These are phyloP conservation scores for Sebastes matsubarae DNA, from an alignment of 2,797 vertebrate genomes.

Conservation along the genomic window DNA sequence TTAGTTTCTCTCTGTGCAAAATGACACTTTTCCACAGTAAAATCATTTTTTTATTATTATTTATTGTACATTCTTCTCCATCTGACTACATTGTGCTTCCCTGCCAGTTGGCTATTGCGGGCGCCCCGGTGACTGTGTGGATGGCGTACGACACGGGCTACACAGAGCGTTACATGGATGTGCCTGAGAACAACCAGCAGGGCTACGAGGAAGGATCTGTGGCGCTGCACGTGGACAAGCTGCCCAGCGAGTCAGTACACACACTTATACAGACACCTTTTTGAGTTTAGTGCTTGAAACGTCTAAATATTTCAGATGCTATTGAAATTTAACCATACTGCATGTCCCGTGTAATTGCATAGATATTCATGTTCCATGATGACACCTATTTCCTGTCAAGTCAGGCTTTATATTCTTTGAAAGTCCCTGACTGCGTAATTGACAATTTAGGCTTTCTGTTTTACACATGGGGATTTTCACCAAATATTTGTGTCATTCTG, in stretches of 20 bases:
- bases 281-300: not conserved
- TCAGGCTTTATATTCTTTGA: not conserved
- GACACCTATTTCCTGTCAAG: not conserved
- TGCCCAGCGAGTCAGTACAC: constrained; percentile 94
- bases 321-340: not conserved
- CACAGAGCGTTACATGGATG: constrained; percentile 97
- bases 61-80: not conserved
- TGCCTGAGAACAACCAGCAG: constrained; percentile 95
- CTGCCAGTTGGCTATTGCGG: constrained; percentile 92
- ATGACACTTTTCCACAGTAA: not conserved
- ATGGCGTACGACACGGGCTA: constrained; percentile 99
- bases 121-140: constrained; percentile 97
- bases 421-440: not conserved
- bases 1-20: not conserved
- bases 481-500: not conserved
- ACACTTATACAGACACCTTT: not conserved
- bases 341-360: not conserved
- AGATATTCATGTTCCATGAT: not conserved
- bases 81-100: constrained; percentile 9
- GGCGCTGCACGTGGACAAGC: constrained; percentile 95
- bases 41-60: not conserved
- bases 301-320: not conserved
- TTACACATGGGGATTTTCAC: not conserved
- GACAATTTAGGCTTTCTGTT: not conserved
- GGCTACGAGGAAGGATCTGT: constrained; percentile 97